These are phyloP conservation scores for Dendrocincla tyrannina DNA, from an alignment of 2,797 vertebrate species.

Conservation along the genomic window DNA sequence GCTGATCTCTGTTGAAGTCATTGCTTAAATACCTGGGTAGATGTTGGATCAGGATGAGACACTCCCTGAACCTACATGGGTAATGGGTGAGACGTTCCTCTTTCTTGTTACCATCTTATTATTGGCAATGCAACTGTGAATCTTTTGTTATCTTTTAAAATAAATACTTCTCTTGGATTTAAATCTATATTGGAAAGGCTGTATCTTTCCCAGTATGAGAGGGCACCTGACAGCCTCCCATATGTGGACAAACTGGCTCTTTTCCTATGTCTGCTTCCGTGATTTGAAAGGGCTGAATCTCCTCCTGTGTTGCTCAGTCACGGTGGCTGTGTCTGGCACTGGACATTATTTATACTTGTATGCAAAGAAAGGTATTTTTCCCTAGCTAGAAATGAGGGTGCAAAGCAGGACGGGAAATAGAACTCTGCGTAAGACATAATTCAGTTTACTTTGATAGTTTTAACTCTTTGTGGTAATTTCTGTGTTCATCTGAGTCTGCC, in stretches of 20 bases:
- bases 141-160: constrained; percentile 28
- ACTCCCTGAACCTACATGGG: neutral
- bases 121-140: neutral
- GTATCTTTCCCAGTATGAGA: neutral
- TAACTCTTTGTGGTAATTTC: neutral
- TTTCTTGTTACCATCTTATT: neutral
- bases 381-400: neutral
- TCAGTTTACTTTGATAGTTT: neutral
- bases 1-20: neutral
- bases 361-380: neutral
- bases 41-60: neutral
- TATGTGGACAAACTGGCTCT: neutral
- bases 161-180: constrained; percentile 25
- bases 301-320: neutral
- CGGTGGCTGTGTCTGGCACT: neutral
- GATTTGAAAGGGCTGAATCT: neutral
- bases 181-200: neutral
- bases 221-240: neutral
- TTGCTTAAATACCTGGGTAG: neutral
- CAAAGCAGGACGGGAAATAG: neutral
- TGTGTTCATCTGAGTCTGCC: neutral
- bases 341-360: neutral
- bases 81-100: neutral
- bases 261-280: neutral
- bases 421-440: neutral